Evolutionary conservation across 2,797 vertebrate genomes (phyloP).

Genomic region (Etheostoma nigrum): DNA sequence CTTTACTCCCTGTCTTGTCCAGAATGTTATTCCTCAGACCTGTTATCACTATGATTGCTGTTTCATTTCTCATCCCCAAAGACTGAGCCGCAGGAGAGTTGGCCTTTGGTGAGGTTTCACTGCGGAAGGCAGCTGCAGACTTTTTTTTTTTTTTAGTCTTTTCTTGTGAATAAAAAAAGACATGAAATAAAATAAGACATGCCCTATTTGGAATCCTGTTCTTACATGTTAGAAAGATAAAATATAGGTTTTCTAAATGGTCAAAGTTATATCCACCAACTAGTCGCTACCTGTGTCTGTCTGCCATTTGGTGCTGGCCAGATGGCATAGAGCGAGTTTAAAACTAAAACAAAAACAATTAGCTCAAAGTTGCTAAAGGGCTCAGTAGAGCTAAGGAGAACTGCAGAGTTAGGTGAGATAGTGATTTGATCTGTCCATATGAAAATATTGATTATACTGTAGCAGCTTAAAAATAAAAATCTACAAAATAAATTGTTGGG

Average conservation of each 20-base stretch:
- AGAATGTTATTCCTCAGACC: slow-evolving; percentile 50
- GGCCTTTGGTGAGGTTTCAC: slow-evolving; percentile 32
- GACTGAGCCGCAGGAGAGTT: slow-evolving; percentile 29
- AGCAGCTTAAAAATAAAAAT: not conserved
- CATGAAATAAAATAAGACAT: not conserved
- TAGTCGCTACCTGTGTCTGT: too few species aligned
- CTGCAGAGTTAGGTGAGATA: not conserved
- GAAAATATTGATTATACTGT: not conserved
- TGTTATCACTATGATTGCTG: slow-evolving; percentile 51
- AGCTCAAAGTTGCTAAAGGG: not conserved
- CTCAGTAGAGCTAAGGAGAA: not conserved
- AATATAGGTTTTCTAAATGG: not conserved
- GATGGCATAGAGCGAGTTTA: not conserved
- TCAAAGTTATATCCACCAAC: too few species aligned
- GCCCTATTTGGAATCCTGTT: not conserved
- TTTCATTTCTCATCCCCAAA: slow-evolving; percentile 54
- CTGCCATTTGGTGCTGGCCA: not conserved
- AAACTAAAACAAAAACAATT: not conserved
- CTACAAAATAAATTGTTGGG: not conserved
- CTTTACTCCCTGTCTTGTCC: slow-evolving; percentile 19
- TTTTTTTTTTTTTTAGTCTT: slow-evolving; percentile 37
- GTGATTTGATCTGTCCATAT: not conserved
- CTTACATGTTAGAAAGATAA: not conserved
- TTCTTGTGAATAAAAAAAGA: slow-evolving; percentile 38
- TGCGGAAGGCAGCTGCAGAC: slow-evolving; percentile 24